These are phyloP conservation scores for Dasyornis broadbenti DNA, from an alignment of 2,113 vertebrate species.

Conservation along the genomic window DNA sequence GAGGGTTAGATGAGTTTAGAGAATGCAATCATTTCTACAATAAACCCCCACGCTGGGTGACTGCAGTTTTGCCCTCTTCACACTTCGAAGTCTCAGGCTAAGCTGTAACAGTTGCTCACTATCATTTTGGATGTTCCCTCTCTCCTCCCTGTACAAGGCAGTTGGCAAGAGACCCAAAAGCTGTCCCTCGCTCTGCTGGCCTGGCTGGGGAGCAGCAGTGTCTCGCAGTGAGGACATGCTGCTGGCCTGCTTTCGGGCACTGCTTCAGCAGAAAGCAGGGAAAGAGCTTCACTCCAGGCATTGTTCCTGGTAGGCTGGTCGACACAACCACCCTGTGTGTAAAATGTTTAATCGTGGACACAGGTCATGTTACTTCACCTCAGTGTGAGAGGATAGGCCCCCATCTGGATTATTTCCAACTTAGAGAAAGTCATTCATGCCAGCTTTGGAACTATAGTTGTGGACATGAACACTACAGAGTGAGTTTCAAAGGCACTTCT, in stretches of 20 bases:
- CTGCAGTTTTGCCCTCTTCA: not conserved
- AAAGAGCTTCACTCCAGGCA: not conserved
- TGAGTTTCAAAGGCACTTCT: not conserved
- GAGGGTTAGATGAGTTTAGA: not conserved
- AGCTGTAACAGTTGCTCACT: not conserved
- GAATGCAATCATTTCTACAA: not conserved
- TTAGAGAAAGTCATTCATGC: not conserved
- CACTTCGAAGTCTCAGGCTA: not conserved
- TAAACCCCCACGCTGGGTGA: not conserved
- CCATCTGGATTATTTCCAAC: not conserved
- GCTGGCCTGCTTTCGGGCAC: not conserved
- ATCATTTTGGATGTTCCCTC: not conserved
- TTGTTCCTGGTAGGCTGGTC: not conserved
- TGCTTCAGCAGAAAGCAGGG: not conserved
- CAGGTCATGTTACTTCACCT: not conserved
- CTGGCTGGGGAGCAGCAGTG: accelerated
- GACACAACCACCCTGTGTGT: not conserved
- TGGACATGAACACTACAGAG: not conserved
- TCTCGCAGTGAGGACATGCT: not conserved
- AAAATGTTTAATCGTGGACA: not conserved
- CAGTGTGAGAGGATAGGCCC: not conserved
- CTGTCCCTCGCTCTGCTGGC: not conserved
- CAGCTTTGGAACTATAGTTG: not conserved
- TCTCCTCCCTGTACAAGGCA: not conserved
- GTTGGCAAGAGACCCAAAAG: not conserved